Percentiles rank a stretch among this genome's conserved stretches.
Conservation (phyloP, 2,113 vertebrate species). For the Engraulis encrasicolus region DNA sequence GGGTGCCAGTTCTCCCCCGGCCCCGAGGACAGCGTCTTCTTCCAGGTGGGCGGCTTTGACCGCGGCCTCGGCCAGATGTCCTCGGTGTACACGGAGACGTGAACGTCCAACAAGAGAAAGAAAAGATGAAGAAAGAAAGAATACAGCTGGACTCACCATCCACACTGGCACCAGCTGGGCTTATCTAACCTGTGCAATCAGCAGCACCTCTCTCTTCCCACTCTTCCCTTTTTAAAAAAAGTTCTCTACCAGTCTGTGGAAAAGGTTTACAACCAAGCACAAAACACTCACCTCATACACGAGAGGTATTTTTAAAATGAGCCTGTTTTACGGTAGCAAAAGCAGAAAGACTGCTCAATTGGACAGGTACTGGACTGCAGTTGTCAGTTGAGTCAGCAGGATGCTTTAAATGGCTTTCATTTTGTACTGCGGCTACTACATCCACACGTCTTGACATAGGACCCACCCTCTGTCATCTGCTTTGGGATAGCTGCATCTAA, state of each 20-base stretch:
- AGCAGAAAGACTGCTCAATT: background rate
- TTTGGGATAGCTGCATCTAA: background rate
- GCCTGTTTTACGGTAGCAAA: background rate
- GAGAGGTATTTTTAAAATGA: background rate
- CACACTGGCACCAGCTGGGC: slow-evolving; percentile 16
- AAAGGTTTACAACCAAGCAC: slow-evolving; percentile 12
- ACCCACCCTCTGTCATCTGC: background rate
- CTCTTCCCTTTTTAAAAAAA: slow-evolving; percentile 11
- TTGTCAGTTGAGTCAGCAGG: slow-evolving; percentile 1
- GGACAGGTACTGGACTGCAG: background rate
- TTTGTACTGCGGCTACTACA: background rate
- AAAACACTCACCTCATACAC: background rate
- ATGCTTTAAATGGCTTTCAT: background rate
- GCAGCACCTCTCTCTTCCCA: background rate
- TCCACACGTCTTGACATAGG: background rate
- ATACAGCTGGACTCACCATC: background rate
- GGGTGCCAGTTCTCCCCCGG: slow-evolving; percentile 81
- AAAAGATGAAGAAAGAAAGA: slow-evolving; percentile 46
- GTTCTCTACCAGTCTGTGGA: slow-evolving; percentile 11
- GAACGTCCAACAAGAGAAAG: background rate
- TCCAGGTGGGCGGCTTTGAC: slow-evolving; percentile 89
- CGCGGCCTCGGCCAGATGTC: slow-evolving; percentile 92
- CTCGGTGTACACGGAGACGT: slow-evolving; percentile 94
- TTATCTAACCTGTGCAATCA: background rate
- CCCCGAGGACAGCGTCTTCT: slow-evolving; percentile 89